These are phyloP conservation scores for Polyploca ridens DNA, from an alignment of 2,888 invertebrate genomes.

Conservation along the genomic window DNA sequence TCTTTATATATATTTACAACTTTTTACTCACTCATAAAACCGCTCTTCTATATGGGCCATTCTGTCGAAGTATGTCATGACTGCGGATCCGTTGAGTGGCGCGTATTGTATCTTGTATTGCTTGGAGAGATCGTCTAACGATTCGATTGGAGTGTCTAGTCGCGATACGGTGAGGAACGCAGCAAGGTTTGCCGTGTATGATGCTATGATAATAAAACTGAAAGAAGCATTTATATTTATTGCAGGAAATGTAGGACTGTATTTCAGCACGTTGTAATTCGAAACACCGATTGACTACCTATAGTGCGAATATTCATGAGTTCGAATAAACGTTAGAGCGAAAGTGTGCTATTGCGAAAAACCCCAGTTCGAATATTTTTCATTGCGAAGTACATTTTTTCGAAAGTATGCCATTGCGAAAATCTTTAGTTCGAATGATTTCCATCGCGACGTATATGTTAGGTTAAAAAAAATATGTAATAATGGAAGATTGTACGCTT, in stretches of 20 bases:
- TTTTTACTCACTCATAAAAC: conserved; percentile 93
- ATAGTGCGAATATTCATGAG: too few relatives aligned
- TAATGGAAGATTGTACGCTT: too few relatives aligned
- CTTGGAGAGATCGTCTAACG: conserved; percentile 96
- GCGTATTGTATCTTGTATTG: conserved; percentile 99
- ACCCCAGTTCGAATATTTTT: too few relatives aligned
- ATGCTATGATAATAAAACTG: conserved; percentile 98
- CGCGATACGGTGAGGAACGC: conserved; percentile 98
- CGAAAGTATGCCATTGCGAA: too few relatives aligned
- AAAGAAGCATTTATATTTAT: conserved; percentile 15
- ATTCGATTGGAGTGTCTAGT: conserved; percentile 96
- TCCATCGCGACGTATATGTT: too few relatives aligned
- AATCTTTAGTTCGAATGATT: too few relatives aligned
- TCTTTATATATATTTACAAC: background rate
- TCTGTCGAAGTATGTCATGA: conserved; percentile 97
- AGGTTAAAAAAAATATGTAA: too few relatives aligned
- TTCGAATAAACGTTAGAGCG: too few relatives aligned
- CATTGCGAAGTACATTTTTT: too few relatives aligned
- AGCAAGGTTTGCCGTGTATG: conserved; percentile 98
- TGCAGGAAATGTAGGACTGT: background rate
- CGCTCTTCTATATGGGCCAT: conserved; percentile 98
- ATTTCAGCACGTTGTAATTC: background rate
- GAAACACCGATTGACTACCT: too few relatives aligned
- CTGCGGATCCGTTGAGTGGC: conserved; percentile 93
- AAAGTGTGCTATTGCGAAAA: too few relatives aligned